Base-by-base conservation (phyloP, 2,888 invertebrate species). In the Aleiodes alternator region DNA sequence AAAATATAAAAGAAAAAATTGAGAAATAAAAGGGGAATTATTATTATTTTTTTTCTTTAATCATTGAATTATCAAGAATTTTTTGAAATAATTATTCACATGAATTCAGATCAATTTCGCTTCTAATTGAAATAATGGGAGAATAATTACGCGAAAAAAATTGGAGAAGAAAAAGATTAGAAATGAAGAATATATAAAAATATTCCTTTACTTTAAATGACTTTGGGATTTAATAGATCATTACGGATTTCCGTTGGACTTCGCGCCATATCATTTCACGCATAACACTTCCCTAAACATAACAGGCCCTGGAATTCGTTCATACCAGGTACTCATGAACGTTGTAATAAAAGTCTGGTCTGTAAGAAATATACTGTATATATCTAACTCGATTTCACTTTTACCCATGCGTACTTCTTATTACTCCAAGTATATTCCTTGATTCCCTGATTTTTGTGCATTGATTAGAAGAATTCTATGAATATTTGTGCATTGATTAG, bases 251-350 rank as follows among this genome's bases (percentile, higher is more conserved):
- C 74, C 74, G 74, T 55, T 75, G 64, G 70, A 64, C 14, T 70
- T 75, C 59, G 53, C 53, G 53, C 61, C 51, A 72, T 43, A 56
- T 55, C 29, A 75, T 75, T 75, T 70, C 64, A 70, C 61, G 74
- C 51, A 75, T 70, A 70, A 70, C 74, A 75, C 74, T 75, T 75
- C 74, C 74, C 74, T 70, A 75, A 75, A 75, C 74, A 75, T 75
- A 75, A 75, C 70, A 70, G 50, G 74, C 43, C 70, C 55, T 64
- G 74, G 74, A 70, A 75, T 75, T 75, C 48, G 70, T 75, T 75
- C 61, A 70, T 75, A 75, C 61, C 61, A 72, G 31, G 31, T 43
- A 29, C 55, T 61, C 48, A 70, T 70, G 68, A 75, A 70, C 70
- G 70, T 23, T 75, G 74, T 75, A 75, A 75, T 75, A 75, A 75